A percentile compares a stretch with the other conserved stretches of the same genome.
Conservation (phyloP, 2,113 vertebrate species). For the Siniperca chuatsi region DNA sequence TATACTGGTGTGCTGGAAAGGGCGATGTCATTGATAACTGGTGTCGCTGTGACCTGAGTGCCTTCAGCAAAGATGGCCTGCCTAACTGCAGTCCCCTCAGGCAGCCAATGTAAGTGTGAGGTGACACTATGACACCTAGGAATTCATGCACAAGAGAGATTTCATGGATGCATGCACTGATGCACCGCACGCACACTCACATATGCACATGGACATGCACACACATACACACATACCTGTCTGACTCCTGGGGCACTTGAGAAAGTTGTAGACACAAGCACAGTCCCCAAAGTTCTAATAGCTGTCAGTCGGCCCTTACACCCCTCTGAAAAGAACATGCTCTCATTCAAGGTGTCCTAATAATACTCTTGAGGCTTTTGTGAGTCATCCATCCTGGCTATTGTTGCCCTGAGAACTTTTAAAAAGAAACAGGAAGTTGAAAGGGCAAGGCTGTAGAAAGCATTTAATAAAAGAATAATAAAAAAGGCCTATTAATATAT, state of each 20-base stretch:
- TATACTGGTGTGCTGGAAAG: slow-evolving; percentile 98
- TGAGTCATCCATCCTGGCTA: slow-evolving; percentile 57
- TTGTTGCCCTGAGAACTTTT: slow-evolving; percentile 59
- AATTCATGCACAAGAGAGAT: slow-evolving; percentile 59
- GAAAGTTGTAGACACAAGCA: slow-evolving; percentile 63
- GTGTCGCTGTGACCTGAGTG: slow-evolving; percentile 97
- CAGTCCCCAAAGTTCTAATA: slow-evolving; percentile 74
- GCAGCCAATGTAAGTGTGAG: slow-evolving; percentile 91
- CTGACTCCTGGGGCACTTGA: slow-evolving; percentile 39
- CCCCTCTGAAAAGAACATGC: slow-evolving; percentile 66
- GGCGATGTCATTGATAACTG: slow-evolving; percentile 99
- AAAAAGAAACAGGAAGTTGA: slow-evolving; percentile 59
- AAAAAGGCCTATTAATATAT: slow-evolving; percentile 1
- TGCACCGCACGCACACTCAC: slow-evolving; percentile 52
- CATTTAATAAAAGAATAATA: slow-evolving; percentile 32
- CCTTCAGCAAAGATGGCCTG: slow-evolving; percentile 95
- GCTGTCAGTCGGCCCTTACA: slow-evolving; percentile 74
- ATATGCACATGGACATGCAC: slow-evolving; percentile 35
- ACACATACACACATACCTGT: slow-evolving; percentile 28
- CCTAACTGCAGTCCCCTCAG: slow-evolving; percentile 96
- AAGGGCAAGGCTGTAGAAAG: slow-evolving; percentile 25
- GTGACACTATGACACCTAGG: slow-evolving; percentile 67
- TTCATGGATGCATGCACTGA: slow-evolving; percentile 64
- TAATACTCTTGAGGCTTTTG: slow-evolving; percentile 56
- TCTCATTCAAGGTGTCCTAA: slow-evolving; percentile 72